phyloP scores from a whole-genome alignment of 2,113 vertebrate genomes.

The Sprattus sprattus region DNA sequence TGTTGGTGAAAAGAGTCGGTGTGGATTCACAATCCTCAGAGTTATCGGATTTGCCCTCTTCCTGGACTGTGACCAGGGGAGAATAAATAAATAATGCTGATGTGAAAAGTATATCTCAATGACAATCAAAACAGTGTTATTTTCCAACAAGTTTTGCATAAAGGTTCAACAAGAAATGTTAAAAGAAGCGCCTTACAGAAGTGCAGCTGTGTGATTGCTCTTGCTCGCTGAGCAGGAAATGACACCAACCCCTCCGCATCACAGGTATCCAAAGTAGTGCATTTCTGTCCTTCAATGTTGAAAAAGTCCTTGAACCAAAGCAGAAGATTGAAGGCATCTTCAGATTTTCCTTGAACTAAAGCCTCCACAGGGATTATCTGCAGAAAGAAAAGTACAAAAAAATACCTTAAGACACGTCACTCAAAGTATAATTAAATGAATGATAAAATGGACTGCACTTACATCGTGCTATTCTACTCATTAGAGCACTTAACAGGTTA shows the following conservation, averaged over 20 bases:
- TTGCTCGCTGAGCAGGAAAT: constrained; percentile 2
- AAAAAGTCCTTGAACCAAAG: constrained; percentile 88
- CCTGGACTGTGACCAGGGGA: neutral
- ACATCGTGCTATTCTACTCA: too few species aligned
- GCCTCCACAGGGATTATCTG: constrained; percentile 71
- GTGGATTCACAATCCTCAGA: neutral
- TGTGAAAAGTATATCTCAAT: neutral
- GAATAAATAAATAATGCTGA: neutral
- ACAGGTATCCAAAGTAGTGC: constrained; percentile 76
- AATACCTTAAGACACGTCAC: neutral
- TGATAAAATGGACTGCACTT: neutral
- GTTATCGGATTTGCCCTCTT: constrained; percentile 35
- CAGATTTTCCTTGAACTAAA: constrained; percentile 77
- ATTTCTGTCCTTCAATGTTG: constrained; percentile 72
- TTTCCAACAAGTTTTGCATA: too few species aligned
- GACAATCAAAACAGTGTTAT: too few species aligned
- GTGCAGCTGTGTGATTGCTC: neutral
- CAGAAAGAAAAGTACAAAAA: neutral
- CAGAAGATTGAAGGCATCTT: constrained; percentile 80
- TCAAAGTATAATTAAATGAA: neutral
- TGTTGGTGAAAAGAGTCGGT: neutral
- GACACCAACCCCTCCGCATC: constrained; percentile 72
- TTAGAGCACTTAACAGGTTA: too few species aligned
- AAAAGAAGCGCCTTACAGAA: constrained; percentile 24
- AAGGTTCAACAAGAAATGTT: neutral